These are phyloP conservation scores for Rhagologus leucostigma DNA, from an alignment of 2,113 vertebrate species.

Conservation along the genomic window DNA sequence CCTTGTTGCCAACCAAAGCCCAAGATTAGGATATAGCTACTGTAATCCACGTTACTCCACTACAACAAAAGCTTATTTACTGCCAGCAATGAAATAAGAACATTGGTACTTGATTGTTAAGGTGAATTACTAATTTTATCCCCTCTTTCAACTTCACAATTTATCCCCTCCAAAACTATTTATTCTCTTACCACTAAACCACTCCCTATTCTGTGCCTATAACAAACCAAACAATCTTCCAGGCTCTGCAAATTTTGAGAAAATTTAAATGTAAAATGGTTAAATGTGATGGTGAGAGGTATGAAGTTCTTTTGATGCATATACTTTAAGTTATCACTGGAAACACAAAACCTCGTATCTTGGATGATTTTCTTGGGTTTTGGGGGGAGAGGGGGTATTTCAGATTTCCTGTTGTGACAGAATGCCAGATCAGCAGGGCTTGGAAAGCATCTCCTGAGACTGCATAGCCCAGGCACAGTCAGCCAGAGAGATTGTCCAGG, in stretches of 20 bases:
- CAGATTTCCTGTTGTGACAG: not conserved
- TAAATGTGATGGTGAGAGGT: not conserved
- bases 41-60: not conserved
- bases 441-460: not conserved
- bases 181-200: not conserved
- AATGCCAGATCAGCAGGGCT: not conserved
- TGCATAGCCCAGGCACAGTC: not conserved
- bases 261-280: not conserved
- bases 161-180: not conserved
- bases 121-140: not conserved
- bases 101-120: not conserved
- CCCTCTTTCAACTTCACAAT: not conserved
- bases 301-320: not conserved
- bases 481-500: not conserved
- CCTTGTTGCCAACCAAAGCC: not conserved
- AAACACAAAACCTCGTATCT: not conserved
- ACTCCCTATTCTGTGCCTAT: not conserved
- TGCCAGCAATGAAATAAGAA: not conserved
- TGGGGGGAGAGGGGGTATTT: fast-evolving
- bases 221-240: not conserved
- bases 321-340: not conserved
- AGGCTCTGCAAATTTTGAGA: not conserved
- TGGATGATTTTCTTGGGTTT: not conserved
- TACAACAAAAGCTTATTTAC: not conserved
- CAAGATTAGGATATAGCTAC: not conserved